Evolutionary conservation across 2,113 vertebrate genomes (phyloP), one percentile per base, ranked within the genome.

Genomic region (Chionis minor): DNA sequence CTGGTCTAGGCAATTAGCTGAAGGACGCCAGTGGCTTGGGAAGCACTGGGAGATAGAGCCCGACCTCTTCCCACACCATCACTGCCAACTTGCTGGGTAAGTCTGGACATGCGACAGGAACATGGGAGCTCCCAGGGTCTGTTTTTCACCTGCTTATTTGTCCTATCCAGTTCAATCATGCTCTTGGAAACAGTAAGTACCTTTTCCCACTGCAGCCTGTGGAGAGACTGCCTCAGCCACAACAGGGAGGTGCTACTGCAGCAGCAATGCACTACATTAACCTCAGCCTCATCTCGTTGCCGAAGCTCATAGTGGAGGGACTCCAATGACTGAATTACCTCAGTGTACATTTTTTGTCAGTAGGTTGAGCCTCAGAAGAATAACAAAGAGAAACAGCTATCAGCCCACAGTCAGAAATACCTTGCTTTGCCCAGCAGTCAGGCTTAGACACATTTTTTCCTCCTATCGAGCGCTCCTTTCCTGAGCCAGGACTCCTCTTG

Each of bases 71-170:
- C 9, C 17, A 10, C 17, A 11, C 58, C 2, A 6, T 32, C 54
- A 45, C 35, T 67, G 52, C 24, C 2, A 14, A 3, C 30, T 23
- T 15, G 12, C 55, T 78, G 70, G n/a, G 22, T n/a, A 18, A 91
- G 30, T 55, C 63, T 47, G 38, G 12, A 24, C 26, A 35, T 13
- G 8, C 0, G 0, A 9, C 58, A 77, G 47, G 22, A 24, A 42
- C 22, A 21, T 71, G 24, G 19, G 14, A 88, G 59, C 26, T 65
- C 81, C 5, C 0, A 0, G 19, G 13, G 30, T 4, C 51, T 66
- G 15, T 15, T 18, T 58, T 21, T 47, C 40, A 61, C 62, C 15
- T 54, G 9, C 10, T 28, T 66, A 33, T 49, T 88, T 49, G 30
- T 81, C 63, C 73, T 84, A 49, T 24, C 44, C 55, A 4, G 16